Evolutionary conservation across 1,140 invertebrate genomes (phyloP).

Genomic region (Colletes gigas): DNA sequence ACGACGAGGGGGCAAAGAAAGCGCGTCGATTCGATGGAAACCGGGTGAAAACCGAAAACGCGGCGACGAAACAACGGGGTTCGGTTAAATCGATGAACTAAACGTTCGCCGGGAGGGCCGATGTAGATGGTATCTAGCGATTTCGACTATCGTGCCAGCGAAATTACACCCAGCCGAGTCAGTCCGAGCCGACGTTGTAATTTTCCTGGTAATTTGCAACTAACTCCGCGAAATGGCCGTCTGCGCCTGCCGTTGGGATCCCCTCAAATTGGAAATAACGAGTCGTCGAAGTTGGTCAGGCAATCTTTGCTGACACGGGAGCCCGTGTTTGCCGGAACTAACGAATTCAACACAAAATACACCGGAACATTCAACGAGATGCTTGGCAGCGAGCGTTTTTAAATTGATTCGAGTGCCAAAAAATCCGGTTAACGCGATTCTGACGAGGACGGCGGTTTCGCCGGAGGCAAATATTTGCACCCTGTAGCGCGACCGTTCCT

Average conservation of each 20-base stretch:
- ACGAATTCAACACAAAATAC: conserved; percentile 16
- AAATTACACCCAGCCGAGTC: conserved; percentile 21
- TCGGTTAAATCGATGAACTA: not conserved
- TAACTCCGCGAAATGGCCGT: conserved; percentile 54
- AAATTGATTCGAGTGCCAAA: no score
- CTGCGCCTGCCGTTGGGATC: conserved; percentile 1
- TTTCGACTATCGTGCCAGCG: conserved; percentile 19
- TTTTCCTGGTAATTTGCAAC: conserved; percentile 64
- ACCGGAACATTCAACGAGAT: not conserved
- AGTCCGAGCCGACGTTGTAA: conserved; percentile 55
- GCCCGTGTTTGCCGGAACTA: conserved; percentile 11
- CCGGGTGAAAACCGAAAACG: no score
- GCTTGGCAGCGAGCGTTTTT: no score
- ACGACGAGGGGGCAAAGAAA: no score
- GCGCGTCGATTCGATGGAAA: no score
- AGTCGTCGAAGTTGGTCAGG: conserved; percentile 20
- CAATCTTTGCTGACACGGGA: conserved; percentile 27
- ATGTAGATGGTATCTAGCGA: conserved; percentile 19
- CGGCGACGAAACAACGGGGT: not conserved
- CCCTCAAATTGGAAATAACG: conserved; percentile 37
- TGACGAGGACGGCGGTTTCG: no score
- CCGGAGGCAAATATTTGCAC: not conserved
- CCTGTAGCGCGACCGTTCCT: not conserved
- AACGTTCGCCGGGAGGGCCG: not conserved
- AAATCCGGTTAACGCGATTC: no score